Evolutionary conservation across 2,888 invertebrate species (phyloP).

Genomic region (Entomobrya multifasciata): DNA sequence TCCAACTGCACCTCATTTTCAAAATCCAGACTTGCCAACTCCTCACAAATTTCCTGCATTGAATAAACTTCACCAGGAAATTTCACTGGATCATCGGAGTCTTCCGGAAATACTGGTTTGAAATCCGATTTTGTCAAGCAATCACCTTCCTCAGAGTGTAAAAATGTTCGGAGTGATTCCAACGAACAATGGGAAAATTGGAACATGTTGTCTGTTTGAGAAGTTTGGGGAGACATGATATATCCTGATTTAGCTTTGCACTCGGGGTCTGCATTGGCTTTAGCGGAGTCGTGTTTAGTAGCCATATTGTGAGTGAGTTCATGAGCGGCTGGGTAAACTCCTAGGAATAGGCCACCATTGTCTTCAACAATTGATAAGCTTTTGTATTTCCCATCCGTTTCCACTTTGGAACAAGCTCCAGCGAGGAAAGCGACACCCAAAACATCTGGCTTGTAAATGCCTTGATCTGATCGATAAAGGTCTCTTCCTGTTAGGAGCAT

Average conservation of each 20-base stretch:
- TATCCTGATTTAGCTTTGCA: conserved; percentile 38
- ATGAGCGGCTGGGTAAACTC: conserved; percentile 57
- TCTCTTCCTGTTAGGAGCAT: conserved; percentile 54
- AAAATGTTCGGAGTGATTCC: conserved; percentile 23
- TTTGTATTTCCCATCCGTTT: background rate
- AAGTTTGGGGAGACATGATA: conserved; percentile 53
- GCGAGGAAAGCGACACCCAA: conserved; percentile 45
- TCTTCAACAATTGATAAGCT: conserved; percentile 56
- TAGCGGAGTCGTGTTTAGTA: conserved; percentile 51
- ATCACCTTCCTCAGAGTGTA: background rate
- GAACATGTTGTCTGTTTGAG: conserved; percentile 51
- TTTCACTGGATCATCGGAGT: background rate
- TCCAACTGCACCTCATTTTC: conserved; percentile 6
- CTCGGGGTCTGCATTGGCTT: background rate
- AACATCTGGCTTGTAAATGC: conserved; percentile 39
- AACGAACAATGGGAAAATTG: conserved; percentile 59
- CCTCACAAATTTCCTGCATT: conserved; percentile 27
- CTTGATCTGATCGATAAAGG: conserved; percentile 37
- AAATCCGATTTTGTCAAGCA: conserved; percentile 5
- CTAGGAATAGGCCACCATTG: conserved; percentile 40
- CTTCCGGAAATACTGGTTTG: conserved; percentile 24
- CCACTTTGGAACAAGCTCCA: conserved; percentile 30
- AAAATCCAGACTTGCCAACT: background rate
- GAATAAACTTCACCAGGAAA: conserved; percentile 48
- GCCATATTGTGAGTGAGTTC: conserved; percentile 58